Base-by-base conservation (phyloP, 2,113 vertebrate species). In the Ceyx margarethae region DNA sequence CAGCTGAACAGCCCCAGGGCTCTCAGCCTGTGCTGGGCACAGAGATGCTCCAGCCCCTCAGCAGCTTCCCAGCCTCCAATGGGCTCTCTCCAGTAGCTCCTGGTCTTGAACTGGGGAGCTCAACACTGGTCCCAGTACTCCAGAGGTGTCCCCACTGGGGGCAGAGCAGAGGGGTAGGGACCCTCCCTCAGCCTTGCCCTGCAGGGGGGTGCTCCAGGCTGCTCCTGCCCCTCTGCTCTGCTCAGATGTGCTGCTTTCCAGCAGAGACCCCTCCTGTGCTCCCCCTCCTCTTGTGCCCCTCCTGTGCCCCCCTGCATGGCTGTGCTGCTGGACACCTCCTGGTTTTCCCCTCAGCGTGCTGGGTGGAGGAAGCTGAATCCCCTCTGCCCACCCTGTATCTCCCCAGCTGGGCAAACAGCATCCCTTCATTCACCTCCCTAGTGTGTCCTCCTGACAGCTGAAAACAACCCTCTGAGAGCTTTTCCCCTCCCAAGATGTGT, bases 361-460 rank as follows among this genome's bases (percentile, higher is more conserved):
- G 3, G 8, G 10, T 8, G 64, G 5, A 26, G 10, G 48, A 37
- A n/a, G 17, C 16, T 43, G 12, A 3, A 17, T 17, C 15, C 51
- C 35, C 28, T n/a, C 43, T 22, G 19, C 15, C 45, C 23, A 23
- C 9, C 23, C 28, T 7, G n/a, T 13, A n/a, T 5, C 17, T 5
- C 28, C 28, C 8, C 15, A 13, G 0, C 53, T 2, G 0, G 15
- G 5, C 7, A 7, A 6, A 5, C 16, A 6, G 25, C 19, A 13
- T 26, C 10, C 31, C 13, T 45, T 10, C 15, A 5, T 20, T 21
- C 37, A 37, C 37, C 37, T 37, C 37, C 37, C 37, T 10, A 11
- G 0, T 15, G 14, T 45, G 1, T 61, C 73, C 7, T 45, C 50
- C 15, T 33, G 22, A 2, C 3, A 1, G 23, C 26, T 48, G 65